phyloP scores from a whole-genome alignment of 2,113 vertebrate genomes.

The Phaethornis superciliosus region DNA sequence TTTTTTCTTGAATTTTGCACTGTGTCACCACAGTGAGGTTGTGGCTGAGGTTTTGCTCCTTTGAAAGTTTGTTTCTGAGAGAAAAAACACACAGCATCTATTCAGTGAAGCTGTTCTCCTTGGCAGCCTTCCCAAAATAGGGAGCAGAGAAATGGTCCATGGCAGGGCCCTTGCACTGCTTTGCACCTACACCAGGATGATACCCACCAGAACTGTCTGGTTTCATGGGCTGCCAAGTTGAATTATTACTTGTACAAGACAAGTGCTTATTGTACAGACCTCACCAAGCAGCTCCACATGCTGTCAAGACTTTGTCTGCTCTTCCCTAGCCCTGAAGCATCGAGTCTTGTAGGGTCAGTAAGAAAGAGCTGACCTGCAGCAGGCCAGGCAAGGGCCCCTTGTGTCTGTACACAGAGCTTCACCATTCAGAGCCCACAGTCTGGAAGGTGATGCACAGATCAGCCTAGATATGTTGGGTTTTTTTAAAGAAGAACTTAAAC shows the following conservation, averaged over 20 bases:
- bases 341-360: background rate
- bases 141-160: background rate
- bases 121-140: background rate
- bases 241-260: background rate
- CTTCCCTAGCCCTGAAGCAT: background rate
- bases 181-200: background rate
- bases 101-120: background rate
- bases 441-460: background rate
- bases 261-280: background rate
- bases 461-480: background rate
- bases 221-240: background rate
- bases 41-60: background rate
- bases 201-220: background rate
- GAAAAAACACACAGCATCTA: background rate
- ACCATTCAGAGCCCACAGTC: background rate
- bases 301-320: background rate
- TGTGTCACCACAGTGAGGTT: background rate
- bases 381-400: rapidly evolving
- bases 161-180: background rate
- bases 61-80: background rate
- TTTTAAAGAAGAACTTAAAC: background rate
- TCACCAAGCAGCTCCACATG: conserved; percentile 3
- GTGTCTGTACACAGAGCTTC: background rate
- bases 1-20: background rate
- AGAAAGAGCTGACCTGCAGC: background rate